These are phyloP conservation scores for Monomorium pharaonis DNA, from an alignment of 1,140 invertebrate genomes.

Conservation along the genomic window DNA sequence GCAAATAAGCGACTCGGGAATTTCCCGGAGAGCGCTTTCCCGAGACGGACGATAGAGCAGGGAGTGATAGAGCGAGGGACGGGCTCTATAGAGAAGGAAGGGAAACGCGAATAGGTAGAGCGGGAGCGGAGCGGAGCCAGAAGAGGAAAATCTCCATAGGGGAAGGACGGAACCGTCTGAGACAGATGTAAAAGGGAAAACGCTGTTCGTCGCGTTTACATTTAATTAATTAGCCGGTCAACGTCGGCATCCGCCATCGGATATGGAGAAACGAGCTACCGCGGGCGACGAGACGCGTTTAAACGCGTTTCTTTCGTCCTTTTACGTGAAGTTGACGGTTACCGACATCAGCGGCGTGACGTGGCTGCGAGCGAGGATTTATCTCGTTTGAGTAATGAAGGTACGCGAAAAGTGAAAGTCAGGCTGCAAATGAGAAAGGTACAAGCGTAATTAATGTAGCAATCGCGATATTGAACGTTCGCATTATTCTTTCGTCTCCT, in stretches of 20 bases:
- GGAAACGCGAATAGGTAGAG: neutral
- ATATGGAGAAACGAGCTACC: conserved; percentile 40
- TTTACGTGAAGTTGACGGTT: conserved; percentile 15
- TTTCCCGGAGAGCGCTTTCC: conserved; percentile 19
- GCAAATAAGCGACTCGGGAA: conserved; percentile 66
- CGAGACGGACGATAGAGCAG: neutral
- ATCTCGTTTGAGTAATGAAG: conserved; percentile 12
- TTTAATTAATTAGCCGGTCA: conserved; percentile 73
- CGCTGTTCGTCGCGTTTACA: conserved; percentile 60
- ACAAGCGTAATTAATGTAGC: conserved; percentile 4
- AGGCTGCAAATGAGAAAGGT: neutral
- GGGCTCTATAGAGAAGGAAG: neutral
- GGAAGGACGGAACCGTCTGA: neutral
- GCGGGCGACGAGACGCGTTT: conserved; percentile 37
- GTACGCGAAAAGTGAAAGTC: neutral
- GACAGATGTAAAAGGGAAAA: conserved; percentile 4
- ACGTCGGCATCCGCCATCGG: conserved; percentile 6
- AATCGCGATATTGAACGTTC: neutral
- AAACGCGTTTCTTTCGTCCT: conserved; percentile 59
- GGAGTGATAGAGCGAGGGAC: neutral
- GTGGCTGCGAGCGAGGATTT: conserved; percentile 39
- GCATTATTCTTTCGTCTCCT: neutral
- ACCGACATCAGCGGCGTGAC: neutral
- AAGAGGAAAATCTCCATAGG: neutral
- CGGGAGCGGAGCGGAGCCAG: neutral